These are phyloP conservation scores for Pseudoips prasinana DNA, from an alignment of 2,888 invertebrate genomes.

Conservation along the genomic window DNA sequence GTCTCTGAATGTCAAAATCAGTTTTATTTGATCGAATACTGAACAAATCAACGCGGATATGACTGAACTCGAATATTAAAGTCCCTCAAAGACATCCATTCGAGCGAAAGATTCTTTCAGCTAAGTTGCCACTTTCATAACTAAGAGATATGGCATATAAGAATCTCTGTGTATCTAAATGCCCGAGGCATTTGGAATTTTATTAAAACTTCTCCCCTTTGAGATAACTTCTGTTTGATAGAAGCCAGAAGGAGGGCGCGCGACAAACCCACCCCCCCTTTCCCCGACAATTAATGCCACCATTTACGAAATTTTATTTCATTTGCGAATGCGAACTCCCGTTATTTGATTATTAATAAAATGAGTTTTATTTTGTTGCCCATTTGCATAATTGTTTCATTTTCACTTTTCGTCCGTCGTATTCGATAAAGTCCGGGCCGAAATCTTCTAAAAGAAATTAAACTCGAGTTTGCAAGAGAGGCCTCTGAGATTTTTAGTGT, in stretches of 20 bases:
- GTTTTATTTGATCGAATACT: slow-evolving; percentile 38
- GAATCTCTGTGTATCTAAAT: slow-evolving; percentile 62
- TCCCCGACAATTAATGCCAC: slow-evolving; percentile 69
- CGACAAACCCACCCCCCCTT: slow-evolving; percentile 32
- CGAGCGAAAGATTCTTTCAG: slow-evolving; percentile 49
- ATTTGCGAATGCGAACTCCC: slow-evolving; percentile 69
- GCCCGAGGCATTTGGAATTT: slow-evolving; percentile 73
- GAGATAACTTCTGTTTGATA: slow-evolving; percentile 77
- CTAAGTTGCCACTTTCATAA: slow-evolving; percentile 54
- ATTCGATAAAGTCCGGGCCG: slow-evolving; percentile 60
- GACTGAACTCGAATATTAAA: slow-evolving; percentile 52
- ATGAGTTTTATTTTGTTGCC: slow-evolving; percentile 77
- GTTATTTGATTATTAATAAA: slow-evolving; percentile 79
- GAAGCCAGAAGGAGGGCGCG: slow-evolving; percentile 52
- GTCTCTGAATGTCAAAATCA: slow-evolving; percentile 18
- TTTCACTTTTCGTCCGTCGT: slow-evolving; percentile 61
- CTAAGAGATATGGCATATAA: slow-evolving; percentile 58
- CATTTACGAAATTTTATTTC: slow-evolving; percentile 77
- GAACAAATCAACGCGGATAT: slow-evolving; percentile 41
- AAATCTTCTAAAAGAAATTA: slow-evolving; percentile 68
- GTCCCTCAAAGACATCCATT: slow-evolving; percentile 51
- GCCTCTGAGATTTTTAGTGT: slow-evolving; percentile 47
- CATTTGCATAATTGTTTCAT: slow-evolving; percentile 79
- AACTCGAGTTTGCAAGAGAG: slow-evolving; percentile 48
- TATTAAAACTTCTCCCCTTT: slow-evolving; percentile 80